Evolutionary conservation across 1,140 invertebrate genomes (phyloP).

Genomic region (Triops cancriformis): DNA sequence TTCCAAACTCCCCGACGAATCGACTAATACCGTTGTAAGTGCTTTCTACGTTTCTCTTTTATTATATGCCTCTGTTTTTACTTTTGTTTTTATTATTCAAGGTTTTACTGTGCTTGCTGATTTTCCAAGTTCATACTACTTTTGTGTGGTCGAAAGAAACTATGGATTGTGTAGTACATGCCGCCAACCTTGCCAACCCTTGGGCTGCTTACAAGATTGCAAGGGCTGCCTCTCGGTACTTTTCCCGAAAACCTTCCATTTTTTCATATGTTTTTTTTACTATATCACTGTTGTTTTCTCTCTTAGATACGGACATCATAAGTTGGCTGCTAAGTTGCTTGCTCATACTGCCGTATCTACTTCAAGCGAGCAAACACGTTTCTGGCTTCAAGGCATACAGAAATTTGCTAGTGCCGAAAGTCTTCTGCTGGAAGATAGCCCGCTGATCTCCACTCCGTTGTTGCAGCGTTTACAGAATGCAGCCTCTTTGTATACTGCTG

Average conservation of each 20-base stretch:
- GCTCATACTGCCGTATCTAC: conserved; percentile 59
- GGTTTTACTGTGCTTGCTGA: conserved; percentile 64
- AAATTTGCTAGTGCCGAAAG: conserved; percentile 43
- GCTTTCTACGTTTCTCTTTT: not conserved
- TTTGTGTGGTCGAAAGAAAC: conserved; percentile 50
- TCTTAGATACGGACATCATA: conserved; percentile 67
- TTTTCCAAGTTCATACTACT: conserved; percentile 70
- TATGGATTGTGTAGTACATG: conserved; percentile 39
- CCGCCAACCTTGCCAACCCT: conserved; percentile 52
- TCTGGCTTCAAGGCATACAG: conserved; percentile 71
- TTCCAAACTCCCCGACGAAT: not conserved
- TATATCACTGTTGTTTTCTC: conserved; percentile 27
- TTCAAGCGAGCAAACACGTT: conserved; percentile 79
- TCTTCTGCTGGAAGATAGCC: conserved; percentile 32
- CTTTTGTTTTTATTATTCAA: not conserved
- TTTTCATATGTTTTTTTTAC: not conserved
- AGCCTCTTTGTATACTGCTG: conserved; percentile 37
- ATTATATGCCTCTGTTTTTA: not conserved
- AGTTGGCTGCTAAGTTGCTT: conserved; percentile 58
- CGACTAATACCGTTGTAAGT: not conserved
- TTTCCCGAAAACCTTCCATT: not conserved
- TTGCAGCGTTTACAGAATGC: conserved; percentile 35
- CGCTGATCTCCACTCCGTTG: conserved; percentile 24
- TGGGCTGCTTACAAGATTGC: conserved; percentile 84
- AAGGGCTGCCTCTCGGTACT: conserved; percentile 65